phyloP scores from a whole-genome alignment of 2,888 invertebrate species.

The Asteroscopus sphinx region DNA sequence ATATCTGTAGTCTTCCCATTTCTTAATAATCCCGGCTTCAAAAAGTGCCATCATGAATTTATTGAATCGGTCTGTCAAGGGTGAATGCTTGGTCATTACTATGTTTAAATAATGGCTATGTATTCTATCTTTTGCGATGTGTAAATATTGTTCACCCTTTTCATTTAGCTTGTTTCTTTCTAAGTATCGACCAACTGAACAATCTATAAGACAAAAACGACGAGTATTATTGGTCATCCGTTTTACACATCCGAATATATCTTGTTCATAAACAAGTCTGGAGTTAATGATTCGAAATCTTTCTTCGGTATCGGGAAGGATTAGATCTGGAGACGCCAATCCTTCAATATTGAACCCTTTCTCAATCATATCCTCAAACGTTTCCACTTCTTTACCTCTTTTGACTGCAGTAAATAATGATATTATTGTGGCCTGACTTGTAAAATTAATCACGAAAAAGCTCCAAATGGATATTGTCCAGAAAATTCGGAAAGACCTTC shows the following conservation, averaged over 20 bases:
- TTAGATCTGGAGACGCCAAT: slow-evolving; percentile 80
- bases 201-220: slow-evolving; percentile 83
- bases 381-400: slow-evolving; percentile 81
- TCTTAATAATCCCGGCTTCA: slow-evolving; percentile 81
- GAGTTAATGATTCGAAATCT: slow-evolving; percentile 74
- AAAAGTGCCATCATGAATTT: slow-evolving; percentile 72
- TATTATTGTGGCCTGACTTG: slow-evolving; percentile 81
- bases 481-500: slow-evolving; percentile 75
- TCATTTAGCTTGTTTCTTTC: slow-evolving; percentile 75
- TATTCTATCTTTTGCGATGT: slow-evolving; percentile 79
- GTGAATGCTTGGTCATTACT: slow-evolving; percentile 75
- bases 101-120: slow-evolving; percentile 81
- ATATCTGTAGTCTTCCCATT: slow-evolving; percentile 83
- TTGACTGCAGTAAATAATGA: slow-evolving; percentile 82
- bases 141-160: slow-evolving; percentile 81
- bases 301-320: slow-evolving; percentile 80
- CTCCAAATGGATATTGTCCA: slow-evolving; percentile 79
- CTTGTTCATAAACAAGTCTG: slow-evolving; percentile 68
- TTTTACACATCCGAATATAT: slow-evolving; percentile 73
- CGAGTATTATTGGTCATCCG: slow-evolving; percentile 71
- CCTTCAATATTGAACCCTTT: slow-evolving; percentile 82
- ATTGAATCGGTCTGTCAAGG: slow-evolving; percentile 72
- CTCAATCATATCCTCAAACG: slow-evolving; percentile 81
- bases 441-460: slow-evolving; percentile 82
- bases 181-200: slow-evolving; percentile 77